phyloP scores from a whole-genome alignment of 2,888 invertebrate species.

The Lepidochitona cinerea region DNA sequence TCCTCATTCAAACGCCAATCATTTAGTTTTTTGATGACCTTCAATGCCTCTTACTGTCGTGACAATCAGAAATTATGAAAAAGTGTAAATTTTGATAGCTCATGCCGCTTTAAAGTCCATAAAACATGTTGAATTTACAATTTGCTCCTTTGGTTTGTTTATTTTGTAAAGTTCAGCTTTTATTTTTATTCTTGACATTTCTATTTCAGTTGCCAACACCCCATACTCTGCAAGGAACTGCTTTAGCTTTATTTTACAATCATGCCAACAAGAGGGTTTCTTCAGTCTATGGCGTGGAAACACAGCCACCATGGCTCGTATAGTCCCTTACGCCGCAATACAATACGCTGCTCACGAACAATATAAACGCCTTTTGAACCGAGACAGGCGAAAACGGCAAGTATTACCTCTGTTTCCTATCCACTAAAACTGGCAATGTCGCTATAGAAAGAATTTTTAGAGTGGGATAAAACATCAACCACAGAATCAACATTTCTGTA shows the following conservation, averaged over 20 bases:
- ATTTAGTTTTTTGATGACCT: no score
- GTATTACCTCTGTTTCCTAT: conserved; percentile 19
- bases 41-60: no score
- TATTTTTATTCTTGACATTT: no score
- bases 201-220: conserved; percentile 64
- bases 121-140: no score
- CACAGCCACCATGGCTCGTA: conserved; percentile 97
- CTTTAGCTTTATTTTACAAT: conserved; percentile 72
- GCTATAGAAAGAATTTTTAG: background rate
- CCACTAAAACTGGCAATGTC: no score
- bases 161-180: no score
- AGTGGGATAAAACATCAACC: background rate
- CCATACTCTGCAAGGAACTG: conserved; percentile 72
- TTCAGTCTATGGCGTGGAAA: conserved; percentile 96
- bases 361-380: conserved; percentile 84
- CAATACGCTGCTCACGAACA: conserved; percentile 99
- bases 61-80: no score
- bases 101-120: no score
- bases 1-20: no score
- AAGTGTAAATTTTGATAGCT: no score
- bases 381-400: conserved; percentile 45
- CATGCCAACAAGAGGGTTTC: conserved; percentile 84
- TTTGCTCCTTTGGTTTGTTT: no score
- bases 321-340: conserved; percentile 96
- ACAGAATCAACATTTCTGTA: conserved; percentile 14